phyloP scores from a whole-genome alignment of 2,888 invertebrate genomes.

The Xylocampa areola region DNA sequence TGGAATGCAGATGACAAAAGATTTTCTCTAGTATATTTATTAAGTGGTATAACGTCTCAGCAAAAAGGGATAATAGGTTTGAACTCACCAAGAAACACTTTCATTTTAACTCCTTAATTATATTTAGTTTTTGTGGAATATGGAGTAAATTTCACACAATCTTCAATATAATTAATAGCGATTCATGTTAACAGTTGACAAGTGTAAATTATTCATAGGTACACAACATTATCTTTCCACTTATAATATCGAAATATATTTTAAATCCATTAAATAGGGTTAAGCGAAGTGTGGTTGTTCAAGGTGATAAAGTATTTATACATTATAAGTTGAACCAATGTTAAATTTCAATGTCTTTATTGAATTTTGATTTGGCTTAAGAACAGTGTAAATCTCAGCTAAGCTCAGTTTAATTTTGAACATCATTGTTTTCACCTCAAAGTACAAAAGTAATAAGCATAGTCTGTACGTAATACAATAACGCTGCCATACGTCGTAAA shows the following conservation, averaged over 20 bases:
- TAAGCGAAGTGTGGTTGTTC: neutral
- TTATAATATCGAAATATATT: neutral
- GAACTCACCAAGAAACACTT: no score
- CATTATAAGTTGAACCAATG: neutral
- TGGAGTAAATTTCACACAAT: neutral
- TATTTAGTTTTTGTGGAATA: no score
- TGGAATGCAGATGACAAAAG: no score
- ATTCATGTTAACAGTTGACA: no score
- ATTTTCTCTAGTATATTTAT: no score
- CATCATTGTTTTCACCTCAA: neutral
- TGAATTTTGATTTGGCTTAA: neutral
- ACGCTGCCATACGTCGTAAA: constrained; percentile 60
- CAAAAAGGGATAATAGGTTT: neutral
- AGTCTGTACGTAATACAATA: constrained; percentile 28
- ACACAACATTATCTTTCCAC: neutral
- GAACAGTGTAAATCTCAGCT: neutral
- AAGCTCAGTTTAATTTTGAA: neutral
- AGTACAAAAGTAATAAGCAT: neutral
- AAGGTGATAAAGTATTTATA: neutral
- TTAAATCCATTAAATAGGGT: neutral
- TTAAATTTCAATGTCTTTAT: neutral
- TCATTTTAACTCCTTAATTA: no score
- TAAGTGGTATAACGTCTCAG: neutral
- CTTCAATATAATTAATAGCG: no score
- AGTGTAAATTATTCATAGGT: neutral